These are phyloP conservation scores for Xiphophorus birchmanni DNA, from an alignment of 2,797 vertebrate species.

Conservation along the genomic window DNA sequence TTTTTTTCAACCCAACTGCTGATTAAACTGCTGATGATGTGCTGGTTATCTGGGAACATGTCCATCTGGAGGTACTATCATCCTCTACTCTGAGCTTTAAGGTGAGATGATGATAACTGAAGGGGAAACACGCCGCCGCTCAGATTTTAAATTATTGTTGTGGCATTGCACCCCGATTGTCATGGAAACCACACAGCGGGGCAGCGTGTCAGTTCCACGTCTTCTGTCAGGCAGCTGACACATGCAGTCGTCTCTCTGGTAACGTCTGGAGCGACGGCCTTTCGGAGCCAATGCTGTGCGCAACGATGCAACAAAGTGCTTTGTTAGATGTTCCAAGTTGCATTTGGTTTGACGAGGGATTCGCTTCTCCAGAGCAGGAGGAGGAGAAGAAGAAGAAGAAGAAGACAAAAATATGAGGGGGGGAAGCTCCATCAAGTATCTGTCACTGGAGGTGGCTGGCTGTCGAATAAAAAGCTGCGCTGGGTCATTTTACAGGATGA, in stretches of 20 bases:
- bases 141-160: not conserved
- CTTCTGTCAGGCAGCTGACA: not conserved
- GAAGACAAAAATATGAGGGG: constrained; percentile 4
- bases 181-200: constrained; percentile 5
- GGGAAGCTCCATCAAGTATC: constrained; percentile 28
- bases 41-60: not conserved
- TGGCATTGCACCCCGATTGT: not conserved
- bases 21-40: not conserved
- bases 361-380: constrained; percentile 25
- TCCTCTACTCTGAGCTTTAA: not conserved
- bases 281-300: constrained; percentile 23
- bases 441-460: constrained; percentile 55
- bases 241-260: not conserved
- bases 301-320: constrained; percentile 46
- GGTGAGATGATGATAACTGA: not conserved
- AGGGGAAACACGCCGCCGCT: not conserved
- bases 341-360: constrained; percentile 34
- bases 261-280: not conserved
- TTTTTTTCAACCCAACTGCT: not conserved
- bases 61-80: not conserved
- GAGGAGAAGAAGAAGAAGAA: not conserved
- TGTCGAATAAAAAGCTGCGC: constrained; percentile 57
- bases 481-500: constrained; percentile 54
- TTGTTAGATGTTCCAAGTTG: constrained; percentile 37
- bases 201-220: not conserved